Evolutionary conservation across 1,140 invertebrate genomes (phyloP).

Genomic region (Aradophagus sp.): DNA sequence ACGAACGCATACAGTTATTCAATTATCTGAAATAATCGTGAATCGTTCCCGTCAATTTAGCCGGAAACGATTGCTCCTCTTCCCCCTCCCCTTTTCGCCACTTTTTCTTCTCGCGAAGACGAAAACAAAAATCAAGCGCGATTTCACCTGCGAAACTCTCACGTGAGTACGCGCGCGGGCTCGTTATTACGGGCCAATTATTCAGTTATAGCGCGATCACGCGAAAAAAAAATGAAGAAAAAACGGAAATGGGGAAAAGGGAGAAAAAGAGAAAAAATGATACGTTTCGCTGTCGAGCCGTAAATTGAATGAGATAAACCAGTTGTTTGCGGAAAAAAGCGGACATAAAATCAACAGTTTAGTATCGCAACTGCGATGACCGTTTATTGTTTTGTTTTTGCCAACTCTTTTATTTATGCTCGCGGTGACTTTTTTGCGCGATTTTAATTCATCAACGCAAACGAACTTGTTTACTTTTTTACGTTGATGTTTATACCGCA

Average conservation of each 20-base stretch:
- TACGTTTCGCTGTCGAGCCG: neutral
- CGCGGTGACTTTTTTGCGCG: neutral
- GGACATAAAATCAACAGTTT: constrained; percentile 18
- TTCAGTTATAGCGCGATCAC: constrained; percentile 17
- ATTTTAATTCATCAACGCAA: no score
- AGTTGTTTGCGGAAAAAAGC: constrained; percentile 22
- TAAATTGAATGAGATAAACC: constrained; percentile 31
- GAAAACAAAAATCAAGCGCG: constrained; percentile 1
- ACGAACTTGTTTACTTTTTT: no score
- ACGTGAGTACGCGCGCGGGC: constrained; percentile 3
- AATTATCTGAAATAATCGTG: constrained; percentile 27
- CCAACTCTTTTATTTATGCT: neutral
- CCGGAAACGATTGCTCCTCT: constrained; percentile 21
- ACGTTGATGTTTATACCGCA: neutral
- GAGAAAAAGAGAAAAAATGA: no score
- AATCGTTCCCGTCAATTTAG: constrained; percentile 32
- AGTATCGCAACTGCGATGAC: constrained; percentile 6
- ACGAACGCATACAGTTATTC: constrained; percentile 28
- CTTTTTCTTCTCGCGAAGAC: neutral
- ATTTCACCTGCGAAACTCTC: constrained; percentile 36
- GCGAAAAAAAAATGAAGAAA: constrained; percentile 26
- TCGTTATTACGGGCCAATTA: constrained; percentile 39
- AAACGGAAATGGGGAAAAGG: no score
- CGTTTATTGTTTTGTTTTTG: constrained; percentile 8
- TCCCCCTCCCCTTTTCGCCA: neutral